Conservation (phyloP, 2,113 vertebrate genomes). For the Xiphorhynchus elegans region DNA sequence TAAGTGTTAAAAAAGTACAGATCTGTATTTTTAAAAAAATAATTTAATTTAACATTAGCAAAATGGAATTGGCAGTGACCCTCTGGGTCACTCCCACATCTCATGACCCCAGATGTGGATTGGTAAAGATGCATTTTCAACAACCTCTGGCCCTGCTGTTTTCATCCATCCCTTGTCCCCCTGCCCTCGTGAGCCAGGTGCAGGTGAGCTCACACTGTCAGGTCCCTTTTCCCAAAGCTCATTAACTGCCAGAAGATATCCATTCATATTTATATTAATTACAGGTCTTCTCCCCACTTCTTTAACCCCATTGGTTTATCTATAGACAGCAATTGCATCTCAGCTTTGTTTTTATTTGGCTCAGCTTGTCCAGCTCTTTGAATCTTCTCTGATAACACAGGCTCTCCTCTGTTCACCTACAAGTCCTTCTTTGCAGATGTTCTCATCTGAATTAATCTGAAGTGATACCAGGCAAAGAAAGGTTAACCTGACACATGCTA, state of each 20-base stretch:
- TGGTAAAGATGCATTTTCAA: neutral
- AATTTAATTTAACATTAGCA: neutral
- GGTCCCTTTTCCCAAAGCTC: neutral
- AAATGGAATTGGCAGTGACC: neutral
- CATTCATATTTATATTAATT: neutral
- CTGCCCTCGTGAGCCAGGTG: rapidly evolving
- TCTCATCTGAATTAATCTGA: neutral
- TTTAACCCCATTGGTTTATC: neutral
- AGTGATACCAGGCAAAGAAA: neutral
- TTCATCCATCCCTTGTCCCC: neutral
- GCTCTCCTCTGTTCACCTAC: neutral
- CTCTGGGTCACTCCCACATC: neutral
- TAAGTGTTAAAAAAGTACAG: neutral
- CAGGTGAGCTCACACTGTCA: neutral
- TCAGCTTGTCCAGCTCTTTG: neutral
- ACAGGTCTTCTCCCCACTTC: neutral
- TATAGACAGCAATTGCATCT: neutral
- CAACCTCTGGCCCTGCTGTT: neutral
- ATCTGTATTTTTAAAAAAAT: neutral
- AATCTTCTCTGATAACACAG: neutral
- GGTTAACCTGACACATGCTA: neutral
- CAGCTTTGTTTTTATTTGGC: neutral
- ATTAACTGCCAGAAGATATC: neutral
- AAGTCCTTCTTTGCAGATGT: neutral
- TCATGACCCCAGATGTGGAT: neutral